Evolutionary conservation across 2,113 vertebrate genomes (phyloP).

Genomic region (Pomatorhinus ruficollis): DNA sequence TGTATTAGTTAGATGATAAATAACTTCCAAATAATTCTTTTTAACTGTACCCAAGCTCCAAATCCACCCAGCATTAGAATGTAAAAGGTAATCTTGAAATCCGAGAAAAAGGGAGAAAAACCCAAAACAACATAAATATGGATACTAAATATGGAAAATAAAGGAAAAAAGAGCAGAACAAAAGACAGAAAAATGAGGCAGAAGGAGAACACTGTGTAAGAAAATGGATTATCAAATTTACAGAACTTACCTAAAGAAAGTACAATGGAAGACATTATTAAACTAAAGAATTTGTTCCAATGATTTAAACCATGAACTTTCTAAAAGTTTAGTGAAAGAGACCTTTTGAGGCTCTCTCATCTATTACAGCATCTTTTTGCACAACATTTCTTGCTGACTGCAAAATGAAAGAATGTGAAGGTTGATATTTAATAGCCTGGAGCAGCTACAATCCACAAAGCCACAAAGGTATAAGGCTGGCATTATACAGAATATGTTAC

Average conservation of each 20-base stretch:
- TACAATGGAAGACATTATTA: background rate
- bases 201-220: background rate
- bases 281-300: background rate
- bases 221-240: background rate
- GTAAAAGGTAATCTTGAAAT: background rate
- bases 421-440: constrained; percentile 8
- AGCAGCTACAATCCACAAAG: background rate
- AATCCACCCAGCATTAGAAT: background rate
- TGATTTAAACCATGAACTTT: background rate
- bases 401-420: background rate
- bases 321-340: background rate
- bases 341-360: background rate
- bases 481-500: background rate
- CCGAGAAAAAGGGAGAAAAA: background rate
- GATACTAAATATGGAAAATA: background rate
- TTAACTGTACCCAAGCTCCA: background rate
- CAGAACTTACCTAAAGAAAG: background rate
- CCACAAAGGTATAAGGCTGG: background rate
- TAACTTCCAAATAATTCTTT: background rate
- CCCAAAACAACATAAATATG: background rate
- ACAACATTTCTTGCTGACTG: constrained; percentile 1
- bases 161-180: background rate
- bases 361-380: background rate
- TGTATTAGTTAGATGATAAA: background rate
- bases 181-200: background rate